Conservation (phyloP, 2,113 vertebrate species). For the Leuciscus idus region DNA sequence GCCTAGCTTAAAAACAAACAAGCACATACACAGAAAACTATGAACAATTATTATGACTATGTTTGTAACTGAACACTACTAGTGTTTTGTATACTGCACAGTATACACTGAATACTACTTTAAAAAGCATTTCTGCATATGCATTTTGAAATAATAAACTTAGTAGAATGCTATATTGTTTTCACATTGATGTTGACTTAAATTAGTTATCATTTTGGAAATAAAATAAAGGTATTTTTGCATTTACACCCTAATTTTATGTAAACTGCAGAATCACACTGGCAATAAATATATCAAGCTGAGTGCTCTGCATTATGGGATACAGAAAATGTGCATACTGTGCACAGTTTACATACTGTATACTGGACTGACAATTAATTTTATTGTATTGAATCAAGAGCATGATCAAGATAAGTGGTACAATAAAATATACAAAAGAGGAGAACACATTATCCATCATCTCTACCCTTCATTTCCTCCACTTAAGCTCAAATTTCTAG, state of each 20-base stretch:
- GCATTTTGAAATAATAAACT: neutral
- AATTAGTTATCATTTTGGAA: neutral
- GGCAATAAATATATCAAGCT: neutral
- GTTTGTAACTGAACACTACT: neutral
- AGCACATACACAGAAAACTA: neutral
- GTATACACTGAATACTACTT: neutral
- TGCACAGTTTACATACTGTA: neutral
- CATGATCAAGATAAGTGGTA: neutral
- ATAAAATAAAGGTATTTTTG: neutral
- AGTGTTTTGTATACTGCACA: neutral
- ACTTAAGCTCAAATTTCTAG: neutral
- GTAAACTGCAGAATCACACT: neutral
- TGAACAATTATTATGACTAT: neutral
- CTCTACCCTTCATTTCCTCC: neutral
- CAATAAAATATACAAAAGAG: slow-evolving; percentile 6
- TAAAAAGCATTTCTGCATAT: neutral
- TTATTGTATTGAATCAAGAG: neutral
- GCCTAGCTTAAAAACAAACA: neutral
- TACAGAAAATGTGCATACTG: neutral
- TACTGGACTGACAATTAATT: neutral
- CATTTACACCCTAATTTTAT: neutral
- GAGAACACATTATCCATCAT: neutral
- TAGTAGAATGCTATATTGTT: neutral
- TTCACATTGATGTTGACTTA: neutral
- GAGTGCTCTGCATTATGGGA: neutral